Evolutionary conservation across 2,888 invertebrate genomes (phyloP), one percentile per base, ranked within the genome.

Genomic region (Lydus trimaculatus): DNA sequence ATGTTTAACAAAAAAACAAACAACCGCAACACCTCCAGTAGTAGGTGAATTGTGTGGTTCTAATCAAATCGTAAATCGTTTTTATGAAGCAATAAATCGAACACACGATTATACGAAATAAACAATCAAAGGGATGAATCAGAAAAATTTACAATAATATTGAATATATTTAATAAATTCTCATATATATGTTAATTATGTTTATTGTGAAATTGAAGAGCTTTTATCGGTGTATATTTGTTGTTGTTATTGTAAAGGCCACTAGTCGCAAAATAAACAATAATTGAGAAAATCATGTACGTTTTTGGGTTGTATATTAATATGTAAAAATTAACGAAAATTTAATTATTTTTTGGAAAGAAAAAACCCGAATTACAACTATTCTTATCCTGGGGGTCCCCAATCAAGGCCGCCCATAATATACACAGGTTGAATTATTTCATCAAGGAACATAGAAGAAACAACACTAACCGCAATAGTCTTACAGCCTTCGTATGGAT

Each of bases 61-160:
- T 61, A 69, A 65, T 66, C 69, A 66, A 58, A 58, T 20, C 33
- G 25, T 69, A 61, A 63, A 67, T 48, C 33, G n/a, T 61, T 65
- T 56, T 25, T 56, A 23, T 52, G 23, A 56, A 13, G 13, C 13
- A 13, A 25, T 56, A 23, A 52, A 48, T 28, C 1, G 20, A 25
- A 56, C 8, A 56, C 25, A 56, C 56, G 15, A 11, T 48, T 56
- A 3, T 56, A 56, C 23, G 5, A 13, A 56, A 25, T 6, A 9
- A n/a, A 25, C 25, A 56, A 25, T 56, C 15, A 20, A 25, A 56
- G 56, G 25, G 56, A 56, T 25, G 25, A 56, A 13, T 56, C 56
- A 25, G 13, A 23, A 13, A 43, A 17, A 13, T 1, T 25, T 3
- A 23, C 13, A 23, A 56, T 56, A 13, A 8, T 43, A 36, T 15